Evolutionary conservation across 2,888 invertebrate genomes (phyloP).

Genomic region (Mellilla xanthometata): DNA sequence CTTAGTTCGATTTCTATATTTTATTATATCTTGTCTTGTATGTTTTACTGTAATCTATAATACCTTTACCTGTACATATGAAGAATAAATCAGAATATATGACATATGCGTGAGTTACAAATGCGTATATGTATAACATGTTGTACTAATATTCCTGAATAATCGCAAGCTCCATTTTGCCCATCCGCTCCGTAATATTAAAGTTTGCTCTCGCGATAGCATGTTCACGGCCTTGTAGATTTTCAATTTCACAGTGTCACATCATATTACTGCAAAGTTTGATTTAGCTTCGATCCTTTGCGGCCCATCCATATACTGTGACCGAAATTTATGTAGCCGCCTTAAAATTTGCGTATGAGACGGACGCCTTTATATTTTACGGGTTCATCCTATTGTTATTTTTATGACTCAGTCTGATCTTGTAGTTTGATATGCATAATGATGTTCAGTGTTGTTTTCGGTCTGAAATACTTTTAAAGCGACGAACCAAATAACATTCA

Average conservation of each 20-base stretch:
- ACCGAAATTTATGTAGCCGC: slow-evolving; percentile 43
- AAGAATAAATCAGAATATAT: too few relatives aligned
- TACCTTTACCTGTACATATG: too few relatives aligned
- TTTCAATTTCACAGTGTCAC: slow-evolving; percentile 60
- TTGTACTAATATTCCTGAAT: too few relatives aligned
- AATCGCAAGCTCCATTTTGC: not conserved
- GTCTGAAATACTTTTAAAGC: not conserved
- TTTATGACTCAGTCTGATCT: slow-evolving; percentile 35
- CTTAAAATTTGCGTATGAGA: slow-evolving; percentile 39
- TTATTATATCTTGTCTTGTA: slow-evolving; percentile 42
- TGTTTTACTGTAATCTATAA: too few relatives aligned
- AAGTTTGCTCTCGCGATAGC: slow-evolving; percentile 29
- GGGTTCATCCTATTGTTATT: slow-evolving; percentile 42
- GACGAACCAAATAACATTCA: too few relatives aligned
- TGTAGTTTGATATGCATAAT: slow-evolving; percentile 32
- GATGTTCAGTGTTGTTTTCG: slow-evolving; percentile 8
- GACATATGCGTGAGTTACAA: too few relatives aligned
- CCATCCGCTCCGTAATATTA: slow-evolving; percentile 25
- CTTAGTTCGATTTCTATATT: slow-evolving; percentile 47
- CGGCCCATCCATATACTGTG: slow-evolving; percentile 43
- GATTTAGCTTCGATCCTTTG: slow-evolving; percentile 38
- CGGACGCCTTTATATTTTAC: slow-evolving; percentile 46
- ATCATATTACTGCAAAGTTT: slow-evolving; percentile 32
- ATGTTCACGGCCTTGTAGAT: slow-evolving; percentile 27
- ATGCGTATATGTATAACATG: too few relatives aligned